These are phyloP conservation scores for Aspiorhynchus laticeps DNA, from an alignment of 2,113 vertebrate genomes.

Conservation along the genomic window DNA sequence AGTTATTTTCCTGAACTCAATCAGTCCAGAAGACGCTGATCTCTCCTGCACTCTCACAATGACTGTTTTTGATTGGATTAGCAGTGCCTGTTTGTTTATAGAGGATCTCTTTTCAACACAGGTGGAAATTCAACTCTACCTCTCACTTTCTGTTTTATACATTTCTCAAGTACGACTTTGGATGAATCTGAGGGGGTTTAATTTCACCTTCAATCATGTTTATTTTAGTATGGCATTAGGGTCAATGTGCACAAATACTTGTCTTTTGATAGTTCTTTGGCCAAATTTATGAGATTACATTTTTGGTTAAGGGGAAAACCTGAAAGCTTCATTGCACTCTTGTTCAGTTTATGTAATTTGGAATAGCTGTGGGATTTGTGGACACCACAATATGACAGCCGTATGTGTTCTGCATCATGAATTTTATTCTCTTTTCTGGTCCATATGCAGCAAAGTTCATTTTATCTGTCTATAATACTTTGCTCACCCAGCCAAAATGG, in stretches of 20 bases:
- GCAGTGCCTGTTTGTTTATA: constrained; percentile 26
- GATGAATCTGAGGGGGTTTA: neutral
- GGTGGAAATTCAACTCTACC: neutral
- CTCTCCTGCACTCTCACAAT: neutral
- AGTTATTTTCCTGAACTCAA: neutral
- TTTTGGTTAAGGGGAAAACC: neutral
- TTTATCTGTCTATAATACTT: neutral
- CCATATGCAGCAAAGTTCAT: constrained; percentile 10
- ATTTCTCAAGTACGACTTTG: neutral
- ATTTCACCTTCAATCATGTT: neutral
- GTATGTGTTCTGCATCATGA: constrained; percentile 9
- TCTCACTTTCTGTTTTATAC: neutral
- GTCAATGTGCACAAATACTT: neutral
- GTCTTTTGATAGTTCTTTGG: neutral
- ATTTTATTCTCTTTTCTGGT: constrained; percentile 18
- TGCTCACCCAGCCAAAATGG: neutral
- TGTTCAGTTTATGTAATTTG: constrained; percentile 1
- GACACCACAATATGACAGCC: neutral
- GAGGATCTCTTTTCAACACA: constrained; percentile 5
- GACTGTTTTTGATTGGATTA: neutral
- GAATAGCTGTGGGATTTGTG: neutral
- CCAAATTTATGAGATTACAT: neutral
- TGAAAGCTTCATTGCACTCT: neutral
- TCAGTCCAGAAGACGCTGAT: neutral
- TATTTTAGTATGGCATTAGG: neutral